Evolutionary conservation across 2,888 invertebrate species (phyloP).

Genomic region (Beris chalybata): DNA sequence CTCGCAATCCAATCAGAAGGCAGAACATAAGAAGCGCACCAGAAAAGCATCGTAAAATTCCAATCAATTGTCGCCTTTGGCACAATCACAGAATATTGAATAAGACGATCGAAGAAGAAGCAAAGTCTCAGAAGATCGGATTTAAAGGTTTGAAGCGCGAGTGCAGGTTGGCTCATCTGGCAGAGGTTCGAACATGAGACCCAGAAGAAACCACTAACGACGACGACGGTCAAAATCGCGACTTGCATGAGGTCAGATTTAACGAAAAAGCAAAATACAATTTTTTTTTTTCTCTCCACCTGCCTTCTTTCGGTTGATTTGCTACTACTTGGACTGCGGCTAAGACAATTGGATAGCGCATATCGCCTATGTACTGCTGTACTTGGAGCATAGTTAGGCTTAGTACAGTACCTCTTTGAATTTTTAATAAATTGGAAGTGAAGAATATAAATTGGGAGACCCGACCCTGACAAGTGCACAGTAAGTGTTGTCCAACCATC

Average conservation of each 20-base stretch:
- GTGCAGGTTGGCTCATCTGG: background rate
- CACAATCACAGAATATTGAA: constrained; percentile 18
- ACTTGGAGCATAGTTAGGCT: constrained; percentile 13
- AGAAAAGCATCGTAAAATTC: constrained; percentile 14
- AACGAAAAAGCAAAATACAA: no score
- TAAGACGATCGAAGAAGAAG: constrained; percentile 9
- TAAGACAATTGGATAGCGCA: constrained; percentile 5
- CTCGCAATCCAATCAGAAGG: background rate
- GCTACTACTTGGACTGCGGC: background rate
- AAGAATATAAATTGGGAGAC: constrained; percentile 57
- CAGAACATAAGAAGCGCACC: background rate
- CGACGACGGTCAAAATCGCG: constrained; percentile 14
- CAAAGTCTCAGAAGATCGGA: background rate
- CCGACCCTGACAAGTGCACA: constrained; percentile 52
- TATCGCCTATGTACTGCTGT: background rate
- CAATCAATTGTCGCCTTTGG: constrained; percentile 24
- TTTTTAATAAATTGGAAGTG: constrained; percentile 57
- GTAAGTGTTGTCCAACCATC: constrained; percentile 56
- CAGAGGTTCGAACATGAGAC: constrained; percentile 1
- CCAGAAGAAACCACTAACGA: background rate
- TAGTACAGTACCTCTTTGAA: constrained; percentile 50
- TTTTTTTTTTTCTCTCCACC: constrained; percentile 7
- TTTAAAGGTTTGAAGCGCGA: background rate
- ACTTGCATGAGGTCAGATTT: background rate
- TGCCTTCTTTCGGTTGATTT: constrained; percentile 16